Base-by-base conservation (phyloP, 2,113 vertebrate species). In the Ranitomeya variabilis region DNA sequence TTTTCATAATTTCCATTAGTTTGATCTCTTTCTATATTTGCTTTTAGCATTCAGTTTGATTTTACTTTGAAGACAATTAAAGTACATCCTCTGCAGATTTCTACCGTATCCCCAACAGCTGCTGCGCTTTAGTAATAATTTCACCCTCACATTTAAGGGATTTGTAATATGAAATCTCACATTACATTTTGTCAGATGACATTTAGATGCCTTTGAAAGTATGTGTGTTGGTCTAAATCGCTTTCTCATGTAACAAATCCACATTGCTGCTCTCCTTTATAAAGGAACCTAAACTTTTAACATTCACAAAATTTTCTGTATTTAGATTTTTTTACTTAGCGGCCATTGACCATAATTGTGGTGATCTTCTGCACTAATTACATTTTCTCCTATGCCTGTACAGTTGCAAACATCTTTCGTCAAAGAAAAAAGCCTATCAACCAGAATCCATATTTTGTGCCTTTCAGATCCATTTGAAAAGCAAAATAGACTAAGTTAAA, bases 91-190 rank as follows among this genome's bases (percentile, higher is more conserved):
- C 26, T 64, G 80, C 69, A 83, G 87, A 73, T 88, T 88, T 83
- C 31, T 12, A 54, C 37, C 66, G 51, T 77, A 84, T 88, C 69
- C 59, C 74, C 71, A 84, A 66, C 87, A 88, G 87, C 87, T 88
- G 87, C 87, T 66, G 77, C 14, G 77, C 37, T 79, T 67, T 55
- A 52, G 69, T 78, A 76, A 78, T 78, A 73, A 88, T 77, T 88
- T 52, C 64, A 62, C 87, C 80, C 71, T 84, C 80, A 76, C 87
- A 84, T 84, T 83, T 88, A 84, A 83, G 67, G 80, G 87, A 88
- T 88, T 84, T 84, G 69, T 83, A 77, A 88, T 88, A 83, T 84
- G 73, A 88, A 84, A 88, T 88, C 87, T 88, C 87, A 88, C 18
- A 23, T 88, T 88, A 83, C 87, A 83, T 54, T 88, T 83, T 84